Percentiles rank a stretch among this genome's conserved stretches.
phyloP scores from a whole-genome alignment of 2,113 vertebrate species.

The Tetrao urogallus region DNA sequence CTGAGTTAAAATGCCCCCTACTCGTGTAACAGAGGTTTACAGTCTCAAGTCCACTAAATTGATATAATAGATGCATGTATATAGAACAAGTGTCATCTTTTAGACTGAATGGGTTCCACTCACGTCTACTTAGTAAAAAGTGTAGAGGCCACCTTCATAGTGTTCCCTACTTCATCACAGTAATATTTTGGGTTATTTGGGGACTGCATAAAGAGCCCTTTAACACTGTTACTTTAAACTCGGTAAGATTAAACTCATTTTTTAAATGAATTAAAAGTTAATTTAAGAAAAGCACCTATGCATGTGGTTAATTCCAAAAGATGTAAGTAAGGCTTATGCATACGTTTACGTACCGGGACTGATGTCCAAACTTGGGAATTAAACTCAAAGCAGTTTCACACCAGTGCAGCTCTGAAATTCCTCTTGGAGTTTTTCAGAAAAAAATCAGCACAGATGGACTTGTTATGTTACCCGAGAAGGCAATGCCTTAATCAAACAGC shows the following conservation, averaged over 20 bases:
- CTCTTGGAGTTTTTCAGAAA: not conserved
- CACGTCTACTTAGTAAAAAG: not conserved
- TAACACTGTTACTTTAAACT: not conserved
- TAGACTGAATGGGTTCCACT: accelerated
- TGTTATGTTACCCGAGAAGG: not conserved
- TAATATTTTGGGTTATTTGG: not conserved
- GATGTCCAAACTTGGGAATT: not conserved
- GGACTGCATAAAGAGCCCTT: not conserved
- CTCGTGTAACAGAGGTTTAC: not conserved
- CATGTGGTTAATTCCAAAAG: not conserved
- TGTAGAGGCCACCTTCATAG: not conserved
- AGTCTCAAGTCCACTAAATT: not conserved
- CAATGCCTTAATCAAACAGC: not conserved
- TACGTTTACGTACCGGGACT: not conserved
- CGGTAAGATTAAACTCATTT: not conserved
- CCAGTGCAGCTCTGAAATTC: not conserved
- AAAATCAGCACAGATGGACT: not conserved
- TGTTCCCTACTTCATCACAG: not conserved
- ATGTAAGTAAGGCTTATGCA: not conserved
- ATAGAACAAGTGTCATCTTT: not conserved
- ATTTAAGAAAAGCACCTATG: not conserved
- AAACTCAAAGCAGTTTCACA: not conserved
- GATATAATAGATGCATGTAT: not conserved
- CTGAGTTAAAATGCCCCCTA: not conserved
- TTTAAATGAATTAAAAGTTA: not conserved